Conservation (phyloP, 2,797 vertebrate genomes). For the Tapirus indicus region DNA sequence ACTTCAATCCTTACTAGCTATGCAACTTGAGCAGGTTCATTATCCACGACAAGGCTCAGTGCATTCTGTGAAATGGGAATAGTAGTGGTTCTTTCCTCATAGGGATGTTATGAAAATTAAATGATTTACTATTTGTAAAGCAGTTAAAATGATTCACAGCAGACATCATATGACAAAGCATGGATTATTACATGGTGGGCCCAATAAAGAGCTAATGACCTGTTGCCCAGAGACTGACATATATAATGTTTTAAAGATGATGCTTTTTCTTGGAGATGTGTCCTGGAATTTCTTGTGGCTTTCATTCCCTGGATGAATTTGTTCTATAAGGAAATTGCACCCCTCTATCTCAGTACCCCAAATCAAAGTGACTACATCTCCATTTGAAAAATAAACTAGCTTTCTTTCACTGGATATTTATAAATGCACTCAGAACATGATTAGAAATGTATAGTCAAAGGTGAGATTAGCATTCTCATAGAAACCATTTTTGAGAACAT, state of each 20-base stretch:
- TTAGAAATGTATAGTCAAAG: neutral
- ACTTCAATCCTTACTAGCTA: neutral
- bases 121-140: neutral
- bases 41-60: neutral
- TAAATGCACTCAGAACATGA: neutral
- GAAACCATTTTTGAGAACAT: neutral
- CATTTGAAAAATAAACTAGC: constrained; percentile 6
- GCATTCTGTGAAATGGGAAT: neutral
- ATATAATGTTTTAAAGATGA: neutral
- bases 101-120: neutral
- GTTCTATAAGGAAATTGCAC: neutral
- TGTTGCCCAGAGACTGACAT: neutral
- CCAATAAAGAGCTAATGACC: neutral
- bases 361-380: neutral
- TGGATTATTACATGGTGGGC: neutral
- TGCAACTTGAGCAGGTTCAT: neutral
- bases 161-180: neutral
- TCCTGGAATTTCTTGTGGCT: neutral
- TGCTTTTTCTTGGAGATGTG: neutral
- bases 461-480: constrained; percentile 45
- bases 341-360: neutral
- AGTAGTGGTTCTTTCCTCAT: neutral
- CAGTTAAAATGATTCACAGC: neutral
- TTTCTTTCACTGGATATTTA: neutral
- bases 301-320: neutral